Percentiles rank a stretch among this genome's conserved stretches.
phyloP scores from a whole-genome alignment of 2,888 invertebrate genomes.

The Choristoneura rosaceana region DNA sequence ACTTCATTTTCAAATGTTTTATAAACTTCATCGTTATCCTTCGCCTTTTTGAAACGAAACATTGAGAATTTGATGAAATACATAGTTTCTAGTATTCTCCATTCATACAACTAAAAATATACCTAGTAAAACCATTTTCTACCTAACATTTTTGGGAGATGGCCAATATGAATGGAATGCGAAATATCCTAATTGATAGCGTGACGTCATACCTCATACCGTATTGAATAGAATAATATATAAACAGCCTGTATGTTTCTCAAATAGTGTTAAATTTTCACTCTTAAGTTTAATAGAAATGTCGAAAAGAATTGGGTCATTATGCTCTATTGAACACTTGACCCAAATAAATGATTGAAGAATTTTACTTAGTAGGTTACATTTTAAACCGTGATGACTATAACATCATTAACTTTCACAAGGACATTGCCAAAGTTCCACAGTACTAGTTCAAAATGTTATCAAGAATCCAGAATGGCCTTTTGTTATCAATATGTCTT shows the following conservation, averaged over 20 bases:
- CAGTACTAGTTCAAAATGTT: slow-evolving; percentile 3
- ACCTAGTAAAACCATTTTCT: too few species aligned
- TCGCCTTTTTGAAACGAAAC: too few species aligned
- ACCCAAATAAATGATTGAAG: neutral
- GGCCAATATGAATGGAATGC: slow-evolving; percentile 24
- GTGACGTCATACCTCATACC: slow-evolving; percentile 21
- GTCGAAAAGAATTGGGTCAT: neutral
- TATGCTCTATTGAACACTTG: neutral
- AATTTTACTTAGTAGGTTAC: neutral
- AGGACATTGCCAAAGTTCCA: neutral
- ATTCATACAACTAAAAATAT: too few species aligned
- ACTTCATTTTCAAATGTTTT: too few species aligned
- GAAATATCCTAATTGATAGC: slow-evolving; percentile 6
- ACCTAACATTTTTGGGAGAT: neutral
- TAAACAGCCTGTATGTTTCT: neutral
- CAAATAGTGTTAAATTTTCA: neutral
- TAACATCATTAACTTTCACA: neutral
- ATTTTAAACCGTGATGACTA: neutral
- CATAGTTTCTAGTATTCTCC: too few species aligned
- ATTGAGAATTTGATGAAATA: too few species aligned
- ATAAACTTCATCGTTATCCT: too few species aligned
- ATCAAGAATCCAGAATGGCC: neutral
- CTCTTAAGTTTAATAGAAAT: neutral
- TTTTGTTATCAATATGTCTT: slow-evolving; percentile 1
- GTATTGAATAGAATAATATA: neutral